Evolutionary conservation across 2,113 vertebrate genomes (phyloP), one percentile per base, ranked within the genome.

Genomic region (Siphamia tubifer): DNA sequence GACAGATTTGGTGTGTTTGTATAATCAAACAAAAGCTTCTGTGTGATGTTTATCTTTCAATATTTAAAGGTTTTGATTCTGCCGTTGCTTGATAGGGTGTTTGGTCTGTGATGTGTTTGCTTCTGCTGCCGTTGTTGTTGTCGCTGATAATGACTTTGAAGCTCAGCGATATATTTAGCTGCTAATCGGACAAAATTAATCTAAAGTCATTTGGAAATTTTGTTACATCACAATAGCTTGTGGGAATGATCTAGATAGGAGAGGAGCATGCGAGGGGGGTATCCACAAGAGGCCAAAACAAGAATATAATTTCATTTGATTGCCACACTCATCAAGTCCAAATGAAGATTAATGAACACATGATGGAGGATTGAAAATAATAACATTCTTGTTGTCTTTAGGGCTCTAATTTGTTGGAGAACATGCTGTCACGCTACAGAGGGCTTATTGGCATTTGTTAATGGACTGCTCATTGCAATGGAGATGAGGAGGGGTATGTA

Each of bases 281-380:
- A 75, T 80, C 74, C 87, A 75, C 82, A 69, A 87, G 83, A 83
- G 87, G 73, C 82, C 61, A 36, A 73, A 79, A 81, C 66, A 71
- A 58, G 64, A 64, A 87, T 78, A 84, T 83, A 69, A 89, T 90
- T 89, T 85, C 49, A 83, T 91, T 89, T 87, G 82, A 89, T 89
- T 89, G 83, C 81, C 85, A 90, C 79, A 83, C 83, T 89, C 82
- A 87, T 87, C 82, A 89, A 69, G 76, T 71, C 69, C 70, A 90
- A 91, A 89, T 89, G 85, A 87, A 91, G 88, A 91, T 90, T 85
- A 90, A 91, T 90, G 87, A 89, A 91, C 82, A 82, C 67, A 87
- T 85, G 83, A 85, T 81, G 76, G 82, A 77, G 74, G 69, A 79
- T 71, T 87, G 79, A 87, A 85, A 89, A 90, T 81, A 86, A 89